Evolutionary conservation across 2,888 invertebrate species (phyloP), one percentile per base, ranked within the genome.

Genomic region (Arge pagana): DNA sequence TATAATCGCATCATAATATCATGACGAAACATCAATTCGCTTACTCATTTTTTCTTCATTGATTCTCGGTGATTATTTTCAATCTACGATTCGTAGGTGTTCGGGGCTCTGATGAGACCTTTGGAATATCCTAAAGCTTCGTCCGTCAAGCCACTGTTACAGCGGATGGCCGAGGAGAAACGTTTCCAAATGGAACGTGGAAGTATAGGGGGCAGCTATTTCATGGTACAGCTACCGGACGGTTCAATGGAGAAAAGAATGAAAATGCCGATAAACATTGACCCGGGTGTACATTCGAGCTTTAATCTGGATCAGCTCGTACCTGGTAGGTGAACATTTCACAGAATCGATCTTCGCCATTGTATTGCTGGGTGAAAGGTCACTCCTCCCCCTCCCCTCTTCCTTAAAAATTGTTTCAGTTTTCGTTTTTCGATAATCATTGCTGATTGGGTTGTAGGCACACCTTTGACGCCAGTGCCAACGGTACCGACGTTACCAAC

Each of bases 221-320:
- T 93, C 74, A 83, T 84, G 78, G 93, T 94, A 2, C 92, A 94
- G 69, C 79, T 93, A 60, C 93, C 93, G 2, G 94, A 95, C 67
- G 94, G 94, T 55, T 89, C 90, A 11, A 90, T 92, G 89, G 93
- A 94, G 74, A 88, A 88, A 67, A 83, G 93, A 68, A 80, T 90
- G 81, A 94, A 94, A 80, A 88, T 92, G 84, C 93, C 93, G 23
- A 81, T 94, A 58, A 95, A 95, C 78, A 86, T 92, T 57, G 95
- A 95, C 79, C 94, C 95, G 3, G 95, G 95, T 45, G 95, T 94
- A 40, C 95, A 95, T 77, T 95, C 93, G 51, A 93, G 91, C 70
- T 83, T 95, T 67, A 91, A 93, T 77, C 80, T 95, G 71, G 94
- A 94, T 76, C 86, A 90, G 74, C 79, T 89, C 67, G 89, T 87